Evolutionary conservation across 2,797 vertebrate species (phyloP), one percentile per base, ranked within the genome.

Genomic region (Sebastes aleutianus): DNA sequence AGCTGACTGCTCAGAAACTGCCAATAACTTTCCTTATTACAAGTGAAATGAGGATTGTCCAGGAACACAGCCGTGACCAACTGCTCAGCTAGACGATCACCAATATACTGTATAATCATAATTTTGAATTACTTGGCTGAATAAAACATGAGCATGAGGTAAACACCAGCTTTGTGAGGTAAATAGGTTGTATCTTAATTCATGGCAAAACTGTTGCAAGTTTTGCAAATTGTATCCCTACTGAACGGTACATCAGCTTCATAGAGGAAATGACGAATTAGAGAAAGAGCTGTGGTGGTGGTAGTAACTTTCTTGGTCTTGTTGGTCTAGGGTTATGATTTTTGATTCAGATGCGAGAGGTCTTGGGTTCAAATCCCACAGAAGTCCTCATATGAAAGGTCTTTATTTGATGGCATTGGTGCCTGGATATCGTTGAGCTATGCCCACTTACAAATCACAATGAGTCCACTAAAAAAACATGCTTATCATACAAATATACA

Each of bases 1-100:
- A 61, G 84, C 66, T 73, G 68, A 78, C 76, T n/a, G 59, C 53
- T 43, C 22, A 27, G 22, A 32, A 77, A 66, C 34, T 27, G 31
- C 54, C 63, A 70, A 58, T 8, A 18, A 8, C 14, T 74, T 54
- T 82, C 69, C 24, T 74, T 73, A 78, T 69, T 61, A 65, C 27
- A 67, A 64, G 81, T 34, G 63, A 8, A 64, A 47, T 26, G 50
- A 64, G n/a, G 74, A 80, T 8, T 24, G 63, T 69, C 10, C 6
- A 16, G 6, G 20, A 74, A 20, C 3, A 14, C 26, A 66, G 39
- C 24, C 20, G 31, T 5, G 36, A 57, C 39, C 32, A 78, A 39
- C 69, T 69, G 80, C 68, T 79, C 47, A 7, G 63, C 57, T 29
- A 36, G 62, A 73, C 47, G 56, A 73, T 36, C 59, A 58, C 6